Base-by-base conservation (phyloP, 2,113 vertebrate genomes). In the Pipa parva region DNA sequence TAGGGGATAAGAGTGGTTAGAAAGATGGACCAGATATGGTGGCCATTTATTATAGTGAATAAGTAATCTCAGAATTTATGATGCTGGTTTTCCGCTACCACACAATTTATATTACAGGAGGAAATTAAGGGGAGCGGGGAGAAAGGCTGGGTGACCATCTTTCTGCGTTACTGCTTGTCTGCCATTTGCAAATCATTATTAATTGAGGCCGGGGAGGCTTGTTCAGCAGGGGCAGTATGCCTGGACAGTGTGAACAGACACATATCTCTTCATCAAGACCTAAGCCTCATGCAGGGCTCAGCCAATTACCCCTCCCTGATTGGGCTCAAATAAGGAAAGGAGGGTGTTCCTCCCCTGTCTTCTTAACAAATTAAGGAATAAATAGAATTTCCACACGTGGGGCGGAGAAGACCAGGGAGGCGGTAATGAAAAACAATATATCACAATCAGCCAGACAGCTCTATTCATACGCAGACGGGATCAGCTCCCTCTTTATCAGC, bases 351-450 rank as follows among this genome's bases (percentile, higher is more conserved):
- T 37, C 52, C 63, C 63, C 29, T 33, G 22, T 27, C 65, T 60
- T 93, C 91, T 93, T 91, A 93, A 94, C 94, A 97, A 97, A 97
- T 97, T 97, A 98, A 93, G 88, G 92, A 94, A 97, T 98, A 97
- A 97, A 99, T 99, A 99, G 93, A 95, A 95, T 94, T 93, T 91
- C 91, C 89, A 89, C 89, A 93, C 90, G 90, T 93, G 92, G 94
- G 92, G 92, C 93, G 84, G 92, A 91, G 88, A 90, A 88, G 92
- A 92, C 91, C 92, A 88, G 93, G 90, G 89, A 91, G 91, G 85
- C 87, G 77, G 94, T 99, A 99, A 99, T 99, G 96, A 98, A 98
- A 98, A 97, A 95, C 95, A 92, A 99, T 98, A 97, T 90, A 97
- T 99, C 96, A 99, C 96, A 94, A 99, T 99, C 96, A 99, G 88